Base-by-base conservation (phyloP, 2,113 vertebrate genomes). In the Poeciliopsis retropinna region DNA sequence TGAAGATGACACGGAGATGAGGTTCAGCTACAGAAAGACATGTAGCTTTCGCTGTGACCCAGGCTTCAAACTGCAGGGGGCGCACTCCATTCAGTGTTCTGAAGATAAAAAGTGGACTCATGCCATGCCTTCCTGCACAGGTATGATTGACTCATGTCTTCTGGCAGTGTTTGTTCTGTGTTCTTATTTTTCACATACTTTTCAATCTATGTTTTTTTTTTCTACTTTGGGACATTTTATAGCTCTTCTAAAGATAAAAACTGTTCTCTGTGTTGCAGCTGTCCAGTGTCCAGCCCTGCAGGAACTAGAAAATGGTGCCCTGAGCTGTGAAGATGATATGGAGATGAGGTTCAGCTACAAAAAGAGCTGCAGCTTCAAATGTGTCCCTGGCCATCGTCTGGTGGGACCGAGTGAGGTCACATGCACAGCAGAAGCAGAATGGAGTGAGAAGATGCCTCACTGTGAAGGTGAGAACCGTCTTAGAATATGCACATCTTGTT, bases 331-430 rank as follows among this genome's bases (percentile, higher is more conserved):
- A n/a, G 83, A 73, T 1, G 39, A 41, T 15, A 14, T 4, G 39
- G 39, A 41, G 39, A 80, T 72, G 51, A 72, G 22, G 44, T 95
- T 92, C 82, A 91, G 90, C 51, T 96, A 92, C 68, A 90, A 85
- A 34, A 94, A 93, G 32, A 91, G 41, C 63, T 97, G 97, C 61
- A 60, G 12, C 3, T 96, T 97, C 14, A 63, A 30, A 54, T 98
- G 97, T 31, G 30, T 60, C 10, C 51, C 86, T 0, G 94, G 95
- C 4, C 95, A 94, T 81, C 63, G 34, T 14, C 87, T 92, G 28
- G 67, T 87, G 72, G 95, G 96, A 10, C 66, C 80, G 0, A 79
- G 78, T 75, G 64, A 2, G 3, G 70, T 94, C 19, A 75, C 0
- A 3, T 96, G 95, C 80, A 86, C 89, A 0, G 90, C 93, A 60